Conservation (phyloP, 2,888 invertebrate genomes). For the Tetranychus piercei region DNA sequence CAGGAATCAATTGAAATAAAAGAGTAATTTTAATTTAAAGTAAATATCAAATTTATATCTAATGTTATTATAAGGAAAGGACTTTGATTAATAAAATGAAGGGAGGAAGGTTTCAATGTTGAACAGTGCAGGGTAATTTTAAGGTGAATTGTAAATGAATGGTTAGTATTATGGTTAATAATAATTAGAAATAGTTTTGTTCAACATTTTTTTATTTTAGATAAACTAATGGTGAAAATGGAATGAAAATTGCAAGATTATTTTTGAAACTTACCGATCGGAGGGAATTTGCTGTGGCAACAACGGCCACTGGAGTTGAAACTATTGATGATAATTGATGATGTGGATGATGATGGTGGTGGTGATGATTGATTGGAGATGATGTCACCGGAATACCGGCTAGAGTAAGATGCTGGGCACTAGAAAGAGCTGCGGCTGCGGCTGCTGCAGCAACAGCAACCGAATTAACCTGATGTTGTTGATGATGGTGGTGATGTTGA, state of each 20-base stretch:
- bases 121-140: too few relatives aligned
- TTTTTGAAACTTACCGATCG: slow-evolving; percentile 2
- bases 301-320: slow-evolving; percentile 10
- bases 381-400: slow-evolving; percentile 37
- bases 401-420: slow-evolving; percentile 36
- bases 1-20: too few relatives aligned
- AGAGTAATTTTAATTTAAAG: too few relatives aligned
- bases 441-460: slow-evolving; percentile 16
- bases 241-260: neutral
- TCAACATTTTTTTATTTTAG: too few relatives aligned
- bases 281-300: slow-evolving; percentile 9
- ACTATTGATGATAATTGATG: slow-evolving; percentile 11
- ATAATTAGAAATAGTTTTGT: too few relatives aligned
- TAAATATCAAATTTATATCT: too few relatives aligned
- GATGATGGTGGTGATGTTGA: slow-evolving; percentile 1
- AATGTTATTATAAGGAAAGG: too few relatives aligned
- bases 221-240: too few relatives aligned
- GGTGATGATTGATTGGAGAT: slow-evolving; percentile 35
- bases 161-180: too few relatives aligned
- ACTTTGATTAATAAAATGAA: too few relatives aligned
- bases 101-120: too few relatives aligned
- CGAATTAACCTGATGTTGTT: slow-evolving; percentile 28
- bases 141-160: too few relatives aligned
- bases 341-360: slow-evolving; percentile 15
- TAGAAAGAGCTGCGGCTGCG: slow-evolving; percentile 32